These are phyloP conservation scores for Bos javanicus DNA, from an alignment of 2,113 vertebrate species.

Conservation along the genomic window DNA sequence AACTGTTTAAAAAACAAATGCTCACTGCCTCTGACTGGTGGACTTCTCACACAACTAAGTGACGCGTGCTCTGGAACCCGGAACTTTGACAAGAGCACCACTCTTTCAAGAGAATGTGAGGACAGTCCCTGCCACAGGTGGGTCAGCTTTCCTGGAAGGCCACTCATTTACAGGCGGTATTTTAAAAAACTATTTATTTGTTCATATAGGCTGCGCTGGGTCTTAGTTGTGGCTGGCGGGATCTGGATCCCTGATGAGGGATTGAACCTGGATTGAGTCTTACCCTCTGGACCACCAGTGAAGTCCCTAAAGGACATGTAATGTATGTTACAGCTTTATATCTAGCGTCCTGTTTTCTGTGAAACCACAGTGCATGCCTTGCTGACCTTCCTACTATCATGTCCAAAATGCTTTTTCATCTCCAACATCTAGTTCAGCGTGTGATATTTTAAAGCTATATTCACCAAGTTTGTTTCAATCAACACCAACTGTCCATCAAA, in stretches of 20 bases:
- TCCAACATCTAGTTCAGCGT: not conserved
- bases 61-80: rapidly evolving
- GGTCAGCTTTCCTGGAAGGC: not conserved
- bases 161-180: not conserved
- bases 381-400: not conserved
- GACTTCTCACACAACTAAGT: not conserved
- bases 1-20: not conserved
- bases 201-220: not conserved
- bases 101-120: not conserved
- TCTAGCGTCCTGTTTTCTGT: not conserved
- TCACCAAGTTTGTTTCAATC: not conserved
- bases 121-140: rapidly evolving
- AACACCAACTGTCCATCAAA: not conserved
- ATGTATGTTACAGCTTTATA: not conserved
- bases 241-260: not conserved
- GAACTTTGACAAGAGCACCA: not conserved
- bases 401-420: not conserved
- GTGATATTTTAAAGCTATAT: not conserved
- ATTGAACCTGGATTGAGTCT: not conserved
- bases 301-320: not conserved
- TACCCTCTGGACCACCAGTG: not conserved
- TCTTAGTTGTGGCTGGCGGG: not conserved
- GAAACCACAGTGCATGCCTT: not conserved
- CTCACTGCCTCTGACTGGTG: not conserved
- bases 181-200: not conserved